Evolutionary conservation across 2,113 vertebrate species (phyloP), one percentile per base, ranked within the genome.

Genomic region (Syrmaticus mikado): DNA sequence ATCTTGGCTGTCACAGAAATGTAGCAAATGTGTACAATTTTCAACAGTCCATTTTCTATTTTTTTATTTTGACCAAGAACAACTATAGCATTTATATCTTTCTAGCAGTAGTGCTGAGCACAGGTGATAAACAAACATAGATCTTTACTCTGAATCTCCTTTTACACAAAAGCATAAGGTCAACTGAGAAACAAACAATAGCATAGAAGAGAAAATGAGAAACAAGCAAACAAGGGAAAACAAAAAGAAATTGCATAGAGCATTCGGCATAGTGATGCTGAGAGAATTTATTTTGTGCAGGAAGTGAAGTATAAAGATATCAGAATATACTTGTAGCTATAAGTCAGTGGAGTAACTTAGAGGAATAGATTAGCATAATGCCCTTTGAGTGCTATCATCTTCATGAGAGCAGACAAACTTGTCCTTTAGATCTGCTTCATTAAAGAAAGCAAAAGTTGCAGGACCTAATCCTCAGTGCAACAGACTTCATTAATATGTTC

Each of bases 381-480:
- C n/a, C 70, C n/a, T 85, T 80, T 82, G 79, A 86, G 32, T n/a
- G 81, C 21, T 48, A 78, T 82, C n/a, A 38, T 81, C 92, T 94
- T 87, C 32, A 25, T 45, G 60, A 86, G 36, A 64, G 52, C 82
- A 92, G 36, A 78, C 87, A 79, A 91, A 30, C 8, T 41, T 81
- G 46, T 66, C 64, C n/a, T 79, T 87, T 30, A 41, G 50, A 67
- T 61, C 58, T 92, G 7, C 32, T 66, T 74, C 8, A 36, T 40
- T 10, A 55, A 85, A 88, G 32, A 77, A 87, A 57, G 32, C 76
- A 87, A n/a, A 75, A 74, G 61, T 85, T 92, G n/a, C 32, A 72
- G 30, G 55, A 64, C n/a, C 79, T 91, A 57, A 32, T 86, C 20
- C 70, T 72, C 14, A 60, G 50, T 43, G 43, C 34, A 46, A 60